Evolutionary conservation across 2,888 invertebrate species (phyloP).

Genomic region (Pomacea canaliculata): DNA sequence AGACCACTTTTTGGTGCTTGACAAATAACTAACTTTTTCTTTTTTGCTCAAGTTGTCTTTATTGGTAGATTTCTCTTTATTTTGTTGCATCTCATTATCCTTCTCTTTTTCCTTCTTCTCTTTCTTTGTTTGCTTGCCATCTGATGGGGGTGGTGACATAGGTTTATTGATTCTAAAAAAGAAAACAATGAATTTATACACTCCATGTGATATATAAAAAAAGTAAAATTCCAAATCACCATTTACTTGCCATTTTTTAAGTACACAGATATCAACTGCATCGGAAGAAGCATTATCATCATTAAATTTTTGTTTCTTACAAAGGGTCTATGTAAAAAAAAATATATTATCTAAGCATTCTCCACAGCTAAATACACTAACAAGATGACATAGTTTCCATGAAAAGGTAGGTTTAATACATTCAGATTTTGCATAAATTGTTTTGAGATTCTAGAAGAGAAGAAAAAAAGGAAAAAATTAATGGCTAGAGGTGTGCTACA

Average conservation of each 20-base stretch:
- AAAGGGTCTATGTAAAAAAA: neutral
- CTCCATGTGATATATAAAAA: neutral
- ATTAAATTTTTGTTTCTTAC: neutral
- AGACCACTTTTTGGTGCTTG: too few species aligned
- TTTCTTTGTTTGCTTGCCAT: constrained; percentile 13
- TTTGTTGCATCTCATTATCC: constrained; percentile 14
- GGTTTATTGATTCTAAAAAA: too few species aligned
- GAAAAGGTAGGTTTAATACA: neutral
- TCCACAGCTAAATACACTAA: neutral
- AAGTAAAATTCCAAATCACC: neutral
- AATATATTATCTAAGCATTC: neutral
- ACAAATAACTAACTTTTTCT: neutral
- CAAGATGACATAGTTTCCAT: neutral
- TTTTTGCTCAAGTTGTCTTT: constrained; percentile 4
- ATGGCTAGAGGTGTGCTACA: too few species aligned
- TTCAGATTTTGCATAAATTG: neutral
- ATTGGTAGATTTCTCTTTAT: constrained; percentile 9
- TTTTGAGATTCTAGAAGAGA: neutral
- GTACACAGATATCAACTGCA: too few species aligned
- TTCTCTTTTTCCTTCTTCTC: constrained; percentile 22
- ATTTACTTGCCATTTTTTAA: too few species aligned
- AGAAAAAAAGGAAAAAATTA: neutral
- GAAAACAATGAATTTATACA: neutral
- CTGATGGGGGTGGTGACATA: neutral
- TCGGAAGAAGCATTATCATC: too few species aligned